Evolutionary conservation across 2,888 invertebrate species (phyloP), one percentile per base, ranked within the genome.

Genomic region (Macrosiphum euphorbiae): DNA sequence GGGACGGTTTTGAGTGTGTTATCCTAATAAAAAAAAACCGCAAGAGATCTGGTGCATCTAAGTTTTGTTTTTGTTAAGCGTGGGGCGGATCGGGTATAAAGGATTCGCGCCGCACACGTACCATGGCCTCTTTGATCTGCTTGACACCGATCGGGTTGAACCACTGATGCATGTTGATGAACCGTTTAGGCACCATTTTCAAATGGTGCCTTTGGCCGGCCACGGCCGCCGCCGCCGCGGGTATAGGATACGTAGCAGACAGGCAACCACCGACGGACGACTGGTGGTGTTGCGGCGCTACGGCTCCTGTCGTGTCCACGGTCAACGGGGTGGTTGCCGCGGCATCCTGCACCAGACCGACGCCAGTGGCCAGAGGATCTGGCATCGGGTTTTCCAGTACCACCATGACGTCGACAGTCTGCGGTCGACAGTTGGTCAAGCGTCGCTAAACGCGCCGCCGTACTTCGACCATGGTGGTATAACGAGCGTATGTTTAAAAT

Each of bases 91-190:
- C 50, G 55, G 3, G 35, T 78, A 86, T 26, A 41, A 7, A 88
- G 16, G 55, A 44, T 28, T 24, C n/a, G 10, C 67, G 28, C 13
- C 67, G 55, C 24, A 26, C 55, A 94, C 95, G 91, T 95, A 96
- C 96, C 95, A 96, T 96, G 94, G 96, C 96, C 95, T 96, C 96
- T 95, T 96, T 96, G 94, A 96, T 97, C 94, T 96, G 95, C 95
- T 96, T 96, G 94, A 95, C 95, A 94, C 95, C 95, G 94, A 96
- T 95, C 95, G 98, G 98, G 95, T 98, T 98, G 96, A 98, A 96
- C 98, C 98, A 98, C 96, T 98, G 98, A 96, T 98, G 98, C 96
- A 98, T 97, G 96, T 98, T 98, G 96, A 98, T 98, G 96, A 98
- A 98, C 95, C 98, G 97, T 96, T 98, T 98, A 95, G 98, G 98